Evolutionary conservation across 2,888 invertebrate genomes (phyloP), one percentile per base, ranked within the genome.

Genomic region (Alviniconcha strummeri): DNA sequence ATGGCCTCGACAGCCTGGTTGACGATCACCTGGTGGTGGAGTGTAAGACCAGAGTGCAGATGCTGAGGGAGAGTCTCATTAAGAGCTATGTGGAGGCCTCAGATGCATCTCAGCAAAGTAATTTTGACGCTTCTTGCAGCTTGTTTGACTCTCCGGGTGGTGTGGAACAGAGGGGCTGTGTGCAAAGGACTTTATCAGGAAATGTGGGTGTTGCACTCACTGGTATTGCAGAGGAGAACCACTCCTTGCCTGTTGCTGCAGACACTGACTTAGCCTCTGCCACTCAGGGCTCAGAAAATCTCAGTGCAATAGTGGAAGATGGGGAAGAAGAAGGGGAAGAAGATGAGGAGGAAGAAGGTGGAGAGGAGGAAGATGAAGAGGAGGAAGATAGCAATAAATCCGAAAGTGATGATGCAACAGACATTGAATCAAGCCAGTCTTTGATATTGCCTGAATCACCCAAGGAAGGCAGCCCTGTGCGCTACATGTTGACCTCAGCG

Each of bases 61-160:
- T 84, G 81, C 81, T 89, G 57, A 71, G 81, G 72, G 85, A 88
- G 36, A 88, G 87, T 82, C 84, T 88, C 17, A 71, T 86, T 60
- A 60, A 13, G 13, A 60, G 60, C 60, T 60, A 8, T 60, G 60
- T 13, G 13, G 60, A 13, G 9, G 8, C 60, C 13, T 11, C 60
- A 1, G 80, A 67, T 5, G 36, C 71, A 56, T 55, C 52, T 15
- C 67, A 69, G 19, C n/a, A 5, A 64, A 54, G 15, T 5, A 17
- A 52, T 11, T 80, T 83, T 71, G 85, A 87, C 76, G 78, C 80
- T 19, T 86, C 86, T 67, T 77, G 57, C 8, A 86, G 86, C 80
- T 75, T 87, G 78, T 87, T 87, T 83, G 85, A 82, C 72, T 69
- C 77, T 69, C 77, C 84, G 56, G 72, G 74, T 54, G 6, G 4